Evolutionary conservation across 2,888 invertebrate species (phyloP), one percentile per base, ranked within the genome.

Genomic region (Leucozona laternaria): DNA sequence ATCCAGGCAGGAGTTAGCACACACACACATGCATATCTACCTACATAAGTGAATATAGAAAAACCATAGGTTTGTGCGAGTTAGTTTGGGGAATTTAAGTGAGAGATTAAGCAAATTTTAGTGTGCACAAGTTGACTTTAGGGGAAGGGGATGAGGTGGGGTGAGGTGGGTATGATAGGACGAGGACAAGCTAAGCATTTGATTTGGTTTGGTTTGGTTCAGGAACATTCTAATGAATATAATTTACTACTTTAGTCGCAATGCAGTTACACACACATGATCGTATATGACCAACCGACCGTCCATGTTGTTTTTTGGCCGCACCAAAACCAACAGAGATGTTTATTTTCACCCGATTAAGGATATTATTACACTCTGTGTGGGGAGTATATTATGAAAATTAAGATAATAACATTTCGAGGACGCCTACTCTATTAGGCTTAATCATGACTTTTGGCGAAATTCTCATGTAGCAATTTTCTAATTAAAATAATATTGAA

Each of bases 81-180:
- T 68, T 72, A 68, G 81, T 72, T 68, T 55, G n/a, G 71, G 53
- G 72, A 79, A 81, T 85, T 85, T 66, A 85, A 81, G 85, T 85
- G 72, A 85, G 85, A 85, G 85, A 85, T 85, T 85, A 85, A 71
- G 77, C 71, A 73, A 85, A 85, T 80, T 80, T 72, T 45, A 48
- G 48, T 62, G 45, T 60, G 31, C 60, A 70, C 60, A 37, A 58
- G 79, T 75, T 34, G 60, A 15, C 37, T 60, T 60, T 60, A 31
- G 10, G 53, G 25, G 25, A 2, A 11, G 37, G 62, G 79, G 57
- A 20, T 22, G 43, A n/a, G 22, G 31, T 11, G 45, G 15, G 5
- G 22, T 6, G 8, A 0, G 17, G 7, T n/a, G n/a, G n/a, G n/a
- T n/a, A n/a, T n/a, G 15, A 17, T n/a, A n/a, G 17, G 7, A 7